Percentiles rank a stretch among this genome's conserved stretches.
phyloP scores from a whole-genome alignment of 2,113 vertebrate species.

The Grantiella picta region DNA sequence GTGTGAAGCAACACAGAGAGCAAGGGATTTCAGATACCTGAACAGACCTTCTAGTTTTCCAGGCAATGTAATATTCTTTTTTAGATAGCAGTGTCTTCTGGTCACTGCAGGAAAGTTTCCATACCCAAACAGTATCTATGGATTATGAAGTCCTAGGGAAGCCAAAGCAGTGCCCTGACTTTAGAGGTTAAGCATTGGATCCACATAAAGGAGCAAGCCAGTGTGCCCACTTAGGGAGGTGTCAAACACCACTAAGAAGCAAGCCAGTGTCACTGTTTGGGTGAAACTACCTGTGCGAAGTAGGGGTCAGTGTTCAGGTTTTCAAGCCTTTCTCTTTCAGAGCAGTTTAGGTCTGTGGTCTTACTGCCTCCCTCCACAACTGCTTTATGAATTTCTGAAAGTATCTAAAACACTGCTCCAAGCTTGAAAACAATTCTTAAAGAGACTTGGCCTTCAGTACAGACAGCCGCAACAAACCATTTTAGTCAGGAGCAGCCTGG shows the following conservation, averaged over 20 bases:
- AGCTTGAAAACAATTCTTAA: not conserved
- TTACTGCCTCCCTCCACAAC: not conserved
- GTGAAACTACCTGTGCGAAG: accelerated
- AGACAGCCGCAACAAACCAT: not conserved
- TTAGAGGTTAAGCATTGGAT: not conserved
- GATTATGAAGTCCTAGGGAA: not conserved
- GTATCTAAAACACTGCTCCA: not conserved
- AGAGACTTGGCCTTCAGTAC: not conserved
- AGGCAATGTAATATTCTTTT: not conserved
- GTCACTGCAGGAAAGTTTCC: not conserved
- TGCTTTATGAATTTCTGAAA: not conserved
- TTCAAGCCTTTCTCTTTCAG: not conserved
- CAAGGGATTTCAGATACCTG: not conserved
- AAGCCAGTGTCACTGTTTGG: not conserved
- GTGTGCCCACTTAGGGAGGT: not conserved
- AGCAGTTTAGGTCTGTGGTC: not conserved
- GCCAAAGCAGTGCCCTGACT: not conserved
- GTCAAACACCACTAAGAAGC: not conserved
- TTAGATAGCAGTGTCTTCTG: not conserved
- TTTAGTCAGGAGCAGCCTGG: not conserved
- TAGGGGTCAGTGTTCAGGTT: not conserved
- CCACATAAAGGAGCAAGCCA: not conserved
- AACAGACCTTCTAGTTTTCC: not conserved
- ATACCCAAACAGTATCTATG: not conserved
- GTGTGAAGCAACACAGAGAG: not conserved